Evolutionary conservation across 2,797 vertebrate genomes (phyloP).

Genomic region (Enteromius mattozi): DNA sequence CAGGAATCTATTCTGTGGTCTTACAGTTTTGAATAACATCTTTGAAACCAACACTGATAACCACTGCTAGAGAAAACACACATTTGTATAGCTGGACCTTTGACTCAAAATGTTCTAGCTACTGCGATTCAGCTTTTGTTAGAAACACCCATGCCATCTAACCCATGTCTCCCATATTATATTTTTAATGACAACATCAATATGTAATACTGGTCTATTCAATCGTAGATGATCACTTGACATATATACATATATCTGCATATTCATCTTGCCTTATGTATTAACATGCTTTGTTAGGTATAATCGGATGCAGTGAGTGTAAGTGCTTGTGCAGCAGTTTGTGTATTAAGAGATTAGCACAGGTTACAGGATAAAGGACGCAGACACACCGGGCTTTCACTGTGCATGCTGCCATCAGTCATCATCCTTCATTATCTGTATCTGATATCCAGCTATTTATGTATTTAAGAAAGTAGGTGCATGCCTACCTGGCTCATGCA

Average conservation of each 20-base stretch:
- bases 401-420: slow-evolving; percentile 71
- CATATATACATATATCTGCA: slow-evolving; percentile 4
- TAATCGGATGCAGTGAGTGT: slow-evolving; percentile 47
- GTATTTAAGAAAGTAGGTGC: not conserved
- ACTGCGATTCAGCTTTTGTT: not conserved
- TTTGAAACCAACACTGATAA: not conserved
- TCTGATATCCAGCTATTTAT: slow-evolving; percentile 49
- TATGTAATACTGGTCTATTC: not conserved
- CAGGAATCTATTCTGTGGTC: not conserved
- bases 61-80: not conserved
- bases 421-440: slow-evolving; percentile 71
- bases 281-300: slow-evolving; percentile 4
- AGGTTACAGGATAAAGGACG: slow-evolving; percentile 74
- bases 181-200: not conserved
- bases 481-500: slow-evolving; percentile 3
- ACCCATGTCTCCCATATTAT: not conserved
- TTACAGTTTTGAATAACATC: not conserved
- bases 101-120: not conserved
- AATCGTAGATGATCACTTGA: not conserved
- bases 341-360: slow-evolving; percentile 77
- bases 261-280: not conserved
- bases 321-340: slow-evolving; percentile 75
- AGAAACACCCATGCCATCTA: not conserved
- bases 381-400: slow-evolving; percentile 68
- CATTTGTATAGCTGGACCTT: not conserved